Conservation (phyloP, 2,888 invertebrate genomes). For the Hartigia nigra region DNA sequence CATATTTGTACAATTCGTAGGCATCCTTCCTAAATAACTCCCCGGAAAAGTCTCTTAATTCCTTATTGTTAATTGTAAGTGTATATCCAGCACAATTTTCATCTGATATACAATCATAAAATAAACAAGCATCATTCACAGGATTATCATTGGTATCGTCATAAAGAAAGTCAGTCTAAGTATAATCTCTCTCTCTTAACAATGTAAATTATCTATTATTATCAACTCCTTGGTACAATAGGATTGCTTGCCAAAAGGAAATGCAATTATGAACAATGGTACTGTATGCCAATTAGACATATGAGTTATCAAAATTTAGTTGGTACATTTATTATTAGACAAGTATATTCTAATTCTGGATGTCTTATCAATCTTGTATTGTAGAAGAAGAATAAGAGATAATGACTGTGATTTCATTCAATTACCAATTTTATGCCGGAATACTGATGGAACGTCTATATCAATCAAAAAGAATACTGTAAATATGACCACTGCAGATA, state of each 20-base stretch:
- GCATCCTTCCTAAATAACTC: constrained; percentile 29
- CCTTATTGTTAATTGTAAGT: constrained; percentile 5
- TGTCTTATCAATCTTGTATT: not conserved
- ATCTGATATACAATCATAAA: not conserved
- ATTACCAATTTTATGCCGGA: not conserved
- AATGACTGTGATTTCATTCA: not conserved
- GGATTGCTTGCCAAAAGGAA: not conserved
- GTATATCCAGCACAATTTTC: not conserved
- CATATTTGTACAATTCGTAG: constrained; percentile 13
- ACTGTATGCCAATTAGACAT: not conserved
- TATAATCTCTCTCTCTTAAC: not conserved
- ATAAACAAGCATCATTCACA: not conserved
- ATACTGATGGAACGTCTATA: not conserved
- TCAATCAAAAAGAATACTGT: not conserved
- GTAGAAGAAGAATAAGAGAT: not conserved
- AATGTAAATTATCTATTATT: not conserved
- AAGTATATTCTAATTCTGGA: not conserved
- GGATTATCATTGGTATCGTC: not conserved
- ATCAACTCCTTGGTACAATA: not conserved
- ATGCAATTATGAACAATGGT: not conserved
- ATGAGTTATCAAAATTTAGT: not conserved
- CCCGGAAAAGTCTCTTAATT: constrained; percentile 28
- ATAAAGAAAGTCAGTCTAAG: not conserved
- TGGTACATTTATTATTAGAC: not conserved
- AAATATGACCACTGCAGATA: not conserved